Base-by-base conservation (phyloP, 2,888 invertebrate species). In the Diaprepes abbreviatus region DNA sequence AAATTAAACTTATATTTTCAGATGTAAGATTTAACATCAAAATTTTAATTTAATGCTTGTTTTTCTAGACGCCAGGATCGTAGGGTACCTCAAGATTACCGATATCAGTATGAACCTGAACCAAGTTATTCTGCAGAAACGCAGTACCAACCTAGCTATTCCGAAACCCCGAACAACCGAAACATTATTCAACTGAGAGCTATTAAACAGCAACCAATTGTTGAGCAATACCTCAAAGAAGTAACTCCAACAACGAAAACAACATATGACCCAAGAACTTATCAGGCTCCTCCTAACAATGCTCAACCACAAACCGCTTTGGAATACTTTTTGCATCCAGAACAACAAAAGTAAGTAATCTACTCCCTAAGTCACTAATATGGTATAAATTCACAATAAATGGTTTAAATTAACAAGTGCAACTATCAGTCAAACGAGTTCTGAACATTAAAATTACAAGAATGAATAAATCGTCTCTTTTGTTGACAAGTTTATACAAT, bases 181-280 rank as follows among this genome's bases (percentile, higher is more conserved):
- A 50, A 28, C 9, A 50, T 40, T 17, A 52, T 19, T 17, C 19
- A 21, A 33, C 14, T 36, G 12, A 21, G 52, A 24, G 3, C 60
- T 54, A 14, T 2, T 10, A 68, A 52, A 12, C 24, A 6, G 6
- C 40, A 64, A 28, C 64, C 69, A 17, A 54, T 14, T 4, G 35
- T 72, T 12, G 72, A 72, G 38, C 72, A 72, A 36, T 72, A 66
- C 16, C 40, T 70, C n/a, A 72, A 72, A 50, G 72, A 72, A 58
- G 72, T 72, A 16, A 66, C 72, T 7, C 72, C 72, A 21, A 72
- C 72, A 9, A 72, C 72, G 1, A 72, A 69, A 38, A 72, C 70
- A 6, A n/a, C 52, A 3, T 71, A 68, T 35, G 28, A 71, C 4
- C 70, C 70, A 45, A 45, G 24, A 7, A 45, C 12, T n/a, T 63